Base-by-base conservation (phyloP, 2,797 vertebrate species). In the Sparus aurata region DNA sequence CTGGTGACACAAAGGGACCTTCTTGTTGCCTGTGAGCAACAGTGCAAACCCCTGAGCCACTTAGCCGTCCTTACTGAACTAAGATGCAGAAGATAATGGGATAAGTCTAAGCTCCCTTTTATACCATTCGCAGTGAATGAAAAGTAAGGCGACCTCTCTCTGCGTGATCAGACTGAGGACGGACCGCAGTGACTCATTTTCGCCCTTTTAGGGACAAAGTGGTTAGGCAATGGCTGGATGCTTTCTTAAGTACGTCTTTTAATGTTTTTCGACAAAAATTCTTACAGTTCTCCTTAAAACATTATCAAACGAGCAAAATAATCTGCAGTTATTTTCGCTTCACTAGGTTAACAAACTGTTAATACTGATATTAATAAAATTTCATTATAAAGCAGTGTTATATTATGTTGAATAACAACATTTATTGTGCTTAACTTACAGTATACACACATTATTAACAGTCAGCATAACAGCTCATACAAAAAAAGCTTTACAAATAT, bases 361-460 rank as follows among this genome's bases (percentile, higher is more conserved):
- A 38, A 10, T 38, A 38, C 34, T 38, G 8, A 38, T 34, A 12
- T 45, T 12, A 52, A 67, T 38, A 15, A 4, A 52, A 0, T 4
- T 61, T 52, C 38, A 77, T 72, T 12, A 45, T 43, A 59, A 73
- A 75, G 17, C 45, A 60, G 25, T 17, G 15, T 52, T 23, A 15
- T 9, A 53, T 59, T 30, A 49, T 55, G 49, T 18, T 65, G 5
- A 80, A 65, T 13, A 45, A 67, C 54, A 83, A 64, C 47, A 80
- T 89, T 82, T 86, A 87, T 89, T 91, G 79, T 88, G 85, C 79
- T 86, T 76, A 5, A 79, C 34, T 50, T 10, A 38, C 34, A 38
- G 34, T 81, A 64, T 77, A 79, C 54, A 89, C 47, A 86, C 34
- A 38, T 82, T 76, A 63, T 76, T 64, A 55, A 86, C 67, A 84